Evolutionary conservation across 2,113 vertebrate species (phyloP).

Genomic region (Callionymus lyra): DNA sequence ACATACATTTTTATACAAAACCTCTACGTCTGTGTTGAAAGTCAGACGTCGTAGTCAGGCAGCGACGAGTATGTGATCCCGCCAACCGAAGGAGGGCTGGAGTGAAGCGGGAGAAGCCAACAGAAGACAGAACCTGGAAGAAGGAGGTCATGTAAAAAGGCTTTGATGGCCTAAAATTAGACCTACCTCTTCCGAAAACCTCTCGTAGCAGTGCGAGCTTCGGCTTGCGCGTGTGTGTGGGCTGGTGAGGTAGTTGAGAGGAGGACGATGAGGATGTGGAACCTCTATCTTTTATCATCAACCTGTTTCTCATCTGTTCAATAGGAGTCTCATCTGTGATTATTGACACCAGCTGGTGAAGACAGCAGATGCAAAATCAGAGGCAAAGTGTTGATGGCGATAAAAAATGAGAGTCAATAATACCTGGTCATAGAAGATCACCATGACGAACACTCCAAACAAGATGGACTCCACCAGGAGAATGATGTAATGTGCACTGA

Average conservation of each 20-base stretch:
- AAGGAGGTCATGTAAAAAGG: background rate
- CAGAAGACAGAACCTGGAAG: conserved; percentile 67
- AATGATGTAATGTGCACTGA: conserved; percentile 73
- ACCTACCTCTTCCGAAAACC: conserved; percentile 72
- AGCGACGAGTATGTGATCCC: conserved; percentile 71
- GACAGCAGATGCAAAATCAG: too few relatives aligned
- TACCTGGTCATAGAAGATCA: conserved; percentile 80
- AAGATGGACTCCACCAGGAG: conserved; percentile 74
- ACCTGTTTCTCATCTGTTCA: conserved; percentile 70
- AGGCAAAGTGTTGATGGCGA: too few relatives aligned
- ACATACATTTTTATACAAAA: background rate
- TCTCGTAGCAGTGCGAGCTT: conserved; percentile 70
- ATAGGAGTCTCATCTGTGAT: conserved; percentile 72
- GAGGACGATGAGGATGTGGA: conserved; percentile 22
- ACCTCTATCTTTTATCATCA: conserved; percentile 61
- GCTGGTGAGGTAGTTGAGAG: conserved; percentile 42
- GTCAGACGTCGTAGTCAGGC: conserved; percentile 73
- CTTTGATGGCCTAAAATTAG: background rate
- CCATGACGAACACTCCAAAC: conserved; percentile 72
- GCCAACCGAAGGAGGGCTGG: conserved; percentile 55
- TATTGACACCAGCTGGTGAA: conserved; percentile 65
- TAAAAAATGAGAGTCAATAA: too few relatives aligned
- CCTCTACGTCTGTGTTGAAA: conserved; percentile 3
- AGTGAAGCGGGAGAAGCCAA: conserved; percentile 74
- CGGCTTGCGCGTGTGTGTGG: conserved; percentile 64